Percentiles rank a stretch among this genome's conserved stretches.
phyloP scores from a whole-genome alignment of 2,888 invertebrate species.

The Exocentrus adspersus region DNA sequence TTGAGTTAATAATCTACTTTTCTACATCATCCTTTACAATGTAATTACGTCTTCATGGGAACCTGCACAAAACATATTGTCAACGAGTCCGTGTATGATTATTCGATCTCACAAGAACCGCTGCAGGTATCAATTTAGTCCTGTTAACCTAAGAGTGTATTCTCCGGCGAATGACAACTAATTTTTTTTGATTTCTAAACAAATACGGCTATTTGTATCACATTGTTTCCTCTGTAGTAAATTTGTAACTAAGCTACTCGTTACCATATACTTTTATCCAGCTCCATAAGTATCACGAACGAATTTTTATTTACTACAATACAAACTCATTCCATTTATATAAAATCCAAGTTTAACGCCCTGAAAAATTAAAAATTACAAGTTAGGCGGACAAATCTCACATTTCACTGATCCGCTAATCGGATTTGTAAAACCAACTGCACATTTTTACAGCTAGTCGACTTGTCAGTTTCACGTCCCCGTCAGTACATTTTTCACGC shows the following conservation, averaged over 20 bases:
- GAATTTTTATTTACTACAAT: no score
- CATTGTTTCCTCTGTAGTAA: slow-evolving; percentile 8
- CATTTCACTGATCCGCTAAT: slow-evolving; percentile 21
- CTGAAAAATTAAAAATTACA: neutral
- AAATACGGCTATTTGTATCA: neutral
- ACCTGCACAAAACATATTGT: slow-evolving; percentile 42
- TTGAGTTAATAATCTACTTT: slow-evolving; percentile 39
- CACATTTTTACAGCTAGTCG: slow-evolving; percentile 39
- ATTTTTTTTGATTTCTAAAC: slow-evolving; percentile 15
- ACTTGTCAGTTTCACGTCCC: slow-evolving; percentile 37
- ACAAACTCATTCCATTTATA: no score
- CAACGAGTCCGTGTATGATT: slow-evolving; percentile 35
- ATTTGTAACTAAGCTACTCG: no score
- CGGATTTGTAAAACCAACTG: slow-evolving; percentile 37
- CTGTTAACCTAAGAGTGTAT: slow-evolving; percentile 29
- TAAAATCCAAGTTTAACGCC: no score
- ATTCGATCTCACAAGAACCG: slow-evolving; percentile 33
- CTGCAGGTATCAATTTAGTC: slow-evolving; percentile 32
- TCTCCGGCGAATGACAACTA: neutral
- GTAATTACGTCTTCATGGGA: slow-evolving; percentile 44
- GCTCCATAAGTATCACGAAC: no score
- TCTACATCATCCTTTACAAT: slow-evolving; percentile 33
- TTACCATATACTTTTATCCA: no score
- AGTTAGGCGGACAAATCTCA: neutral
- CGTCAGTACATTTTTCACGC: slow-evolving; percentile 33